phyloP scores from a whole-genome alignment of 2,113 vertebrate genomes.

The Nothobranchius kuhntae region DNA sequence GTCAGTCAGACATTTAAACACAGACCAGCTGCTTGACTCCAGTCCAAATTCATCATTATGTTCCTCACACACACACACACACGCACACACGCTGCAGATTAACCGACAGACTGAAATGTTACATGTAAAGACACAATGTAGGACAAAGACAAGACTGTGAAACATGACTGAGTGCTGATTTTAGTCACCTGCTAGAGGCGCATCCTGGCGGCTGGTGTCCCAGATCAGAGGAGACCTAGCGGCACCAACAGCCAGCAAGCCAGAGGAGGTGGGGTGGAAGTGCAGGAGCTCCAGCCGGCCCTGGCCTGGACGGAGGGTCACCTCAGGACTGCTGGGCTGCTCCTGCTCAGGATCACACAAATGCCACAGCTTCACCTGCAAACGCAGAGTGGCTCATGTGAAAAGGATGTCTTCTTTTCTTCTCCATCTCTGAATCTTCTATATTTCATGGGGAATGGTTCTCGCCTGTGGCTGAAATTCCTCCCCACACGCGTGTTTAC shows the following conservation, averaged over 20 bases:
- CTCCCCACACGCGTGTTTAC: not conserved
- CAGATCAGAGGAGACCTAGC: constrained; percentile 79
- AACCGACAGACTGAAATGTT: constrained; percentile 56
- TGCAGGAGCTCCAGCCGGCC: constrained; percentile 78
- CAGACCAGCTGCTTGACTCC: constrained; percentile 37
- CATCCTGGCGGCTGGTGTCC: constrained; percentile 79
- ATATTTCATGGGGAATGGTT: not conserved
- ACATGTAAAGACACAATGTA: constrained; percentile 43
- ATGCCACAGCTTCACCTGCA: constrained; percentile 91
- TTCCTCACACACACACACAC: constrained; percentile 56
- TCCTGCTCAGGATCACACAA: constrained; percentile 71
- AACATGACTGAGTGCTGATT: not conserved
- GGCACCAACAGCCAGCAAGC: constrained; percentile 78
- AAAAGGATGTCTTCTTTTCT: not conserved
- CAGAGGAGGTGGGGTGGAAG: constrained; percentile 87
- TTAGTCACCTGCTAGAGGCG: constrained; percentile 82
- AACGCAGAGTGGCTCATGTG: not conserved
- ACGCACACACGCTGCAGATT: constrained; percentile 39
- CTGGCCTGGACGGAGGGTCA: constrained; percentile 74
- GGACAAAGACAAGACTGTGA: constrained; percentile 30
- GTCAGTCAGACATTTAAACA: constrained; percentile 57
- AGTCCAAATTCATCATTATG: constrained; percentile 33
- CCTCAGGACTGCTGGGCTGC: constrained; percentile 61
- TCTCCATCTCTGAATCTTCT: not conserved
- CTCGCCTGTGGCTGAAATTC: not conserved